phyloP scores from a whole-genome alignment of 2,797 vertebrate species.

The Diplodus sargus region DNA sequence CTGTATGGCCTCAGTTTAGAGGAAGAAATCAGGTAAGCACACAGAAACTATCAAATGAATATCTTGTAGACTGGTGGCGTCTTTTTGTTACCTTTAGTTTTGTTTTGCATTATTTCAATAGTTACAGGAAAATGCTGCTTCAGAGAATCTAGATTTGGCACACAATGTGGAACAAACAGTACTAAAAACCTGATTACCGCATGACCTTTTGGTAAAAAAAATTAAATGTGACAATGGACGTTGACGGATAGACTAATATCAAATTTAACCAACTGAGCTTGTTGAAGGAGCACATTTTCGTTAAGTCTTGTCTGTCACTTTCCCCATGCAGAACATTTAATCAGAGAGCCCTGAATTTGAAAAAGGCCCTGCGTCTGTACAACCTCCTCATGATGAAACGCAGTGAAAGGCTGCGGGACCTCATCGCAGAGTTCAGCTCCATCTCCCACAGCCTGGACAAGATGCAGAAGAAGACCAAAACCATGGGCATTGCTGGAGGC shows the following conservation, averaged over 20 bases:
- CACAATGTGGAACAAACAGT: background rate
- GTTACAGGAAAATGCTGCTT: background rate
- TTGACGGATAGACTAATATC: background rate
- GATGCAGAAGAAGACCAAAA: conserved; percentile 68
- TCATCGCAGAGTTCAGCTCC: conserved; percentile 62
- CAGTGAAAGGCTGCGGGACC: conserved; percentile 43
- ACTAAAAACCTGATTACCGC: background rate
- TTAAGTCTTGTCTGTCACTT: background rate
- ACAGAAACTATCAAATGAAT: background rate
- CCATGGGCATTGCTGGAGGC: conserved; percentile 75
- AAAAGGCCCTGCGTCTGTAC: conserved; percentile 69
- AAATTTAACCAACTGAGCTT: background rate
- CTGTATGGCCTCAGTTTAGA: conserved; percentile 60
- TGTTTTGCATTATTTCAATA: background rate
- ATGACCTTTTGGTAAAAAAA: background rate
- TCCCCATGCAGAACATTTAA: conserved; percentile 61
- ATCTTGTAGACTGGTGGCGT: background rate
- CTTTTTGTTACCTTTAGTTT: background rate
- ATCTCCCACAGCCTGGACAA: conserved; percentile 70
- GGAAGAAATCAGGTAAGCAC: conserved; percentile 75
- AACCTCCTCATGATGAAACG: conserved; percentile 71
- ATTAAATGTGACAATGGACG: background rate
- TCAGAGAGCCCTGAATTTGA: conserved; percentile 58
- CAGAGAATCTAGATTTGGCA: background rate
- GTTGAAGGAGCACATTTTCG: background rate